Conservation (phyloP, 1,140 invertebrate species). For the Coptotermes formosanus region DNA sequence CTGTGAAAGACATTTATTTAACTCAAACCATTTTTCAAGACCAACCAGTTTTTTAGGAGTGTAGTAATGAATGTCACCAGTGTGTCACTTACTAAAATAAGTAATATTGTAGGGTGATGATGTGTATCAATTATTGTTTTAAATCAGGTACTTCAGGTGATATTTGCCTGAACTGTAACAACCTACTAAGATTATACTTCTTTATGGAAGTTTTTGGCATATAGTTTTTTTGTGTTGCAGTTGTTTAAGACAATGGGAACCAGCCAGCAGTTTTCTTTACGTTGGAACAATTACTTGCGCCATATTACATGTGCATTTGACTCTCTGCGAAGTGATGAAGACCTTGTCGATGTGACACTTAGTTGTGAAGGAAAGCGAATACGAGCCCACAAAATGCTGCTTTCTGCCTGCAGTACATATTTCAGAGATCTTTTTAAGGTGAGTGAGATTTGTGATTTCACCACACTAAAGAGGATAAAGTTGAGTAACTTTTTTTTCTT, state of each 20-base stretch:
- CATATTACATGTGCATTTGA: constrained; percentile 76
- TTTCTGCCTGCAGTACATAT: constrained; percentile 79
- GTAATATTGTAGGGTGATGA: no score
- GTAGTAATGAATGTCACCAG: no score
- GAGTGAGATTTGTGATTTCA: constrained; percentile 31
- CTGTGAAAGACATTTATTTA: no score
- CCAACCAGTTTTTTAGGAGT: no score
- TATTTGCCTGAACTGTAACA: no score
- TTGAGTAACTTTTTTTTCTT: no score
- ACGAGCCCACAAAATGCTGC: constrained; percentile 80
- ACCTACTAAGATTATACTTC: neutral
- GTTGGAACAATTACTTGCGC: constrained; percentile 74
- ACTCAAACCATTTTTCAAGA: no score
- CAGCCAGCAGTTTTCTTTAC: constrained; percentile 69
- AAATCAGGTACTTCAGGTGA: no score
- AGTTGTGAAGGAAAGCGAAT: constrained; percentile 81
- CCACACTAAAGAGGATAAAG: no score
- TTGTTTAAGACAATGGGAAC: constrained; percentile 51
- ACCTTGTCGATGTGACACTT: constrained; percentile 82
- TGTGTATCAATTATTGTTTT: no score
- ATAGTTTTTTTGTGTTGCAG: neutral
- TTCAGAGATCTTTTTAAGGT: constrained; percentile 78
- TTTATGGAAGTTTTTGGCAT: neutral
- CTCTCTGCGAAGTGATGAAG: constrained; percentile 70
- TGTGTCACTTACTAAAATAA: no score